Conservation (phyloP, 2,888 invertebrate species). For the Tryphoninae sp. region DNA sequence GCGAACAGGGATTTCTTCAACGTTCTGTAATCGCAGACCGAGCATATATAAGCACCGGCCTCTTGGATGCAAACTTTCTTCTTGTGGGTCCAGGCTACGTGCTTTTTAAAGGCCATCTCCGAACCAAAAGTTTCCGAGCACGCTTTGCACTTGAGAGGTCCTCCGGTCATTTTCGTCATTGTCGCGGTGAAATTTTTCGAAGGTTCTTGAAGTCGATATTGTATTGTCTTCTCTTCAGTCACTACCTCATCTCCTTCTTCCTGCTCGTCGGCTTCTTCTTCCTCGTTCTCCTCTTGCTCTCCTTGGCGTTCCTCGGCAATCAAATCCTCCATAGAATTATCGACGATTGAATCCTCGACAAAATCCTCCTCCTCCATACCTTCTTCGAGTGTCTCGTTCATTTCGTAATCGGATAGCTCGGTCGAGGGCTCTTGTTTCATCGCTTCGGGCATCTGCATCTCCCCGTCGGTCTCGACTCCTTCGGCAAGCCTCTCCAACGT, state of each 20-base stretch:
- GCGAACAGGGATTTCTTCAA: constrained; percentile 76
- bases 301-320: constrained; percentile 9
- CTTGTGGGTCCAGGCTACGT: constrained; percentile 79
- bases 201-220: too few species aligned
- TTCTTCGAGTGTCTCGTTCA: constrained; percentile 45
- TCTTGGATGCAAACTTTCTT: constrained; percentile 78
- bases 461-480: constrained; percentile 41
- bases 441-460: not conserved
- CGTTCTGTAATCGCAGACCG: constrained; percentile 78
- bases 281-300: constrained; percentile 13
- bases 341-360: constrained; percentile 2
- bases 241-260: constrained; percentile 32
- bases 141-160: constrained; percentile 74
- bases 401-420: constrained; percentile 48
- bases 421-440: constrained; percentile 39
- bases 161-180: constrained; percentile 20
- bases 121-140: constrained; percentile 77
- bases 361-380: constrained; percentile 22
- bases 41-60: constrained; percentile 77
- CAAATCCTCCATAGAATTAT: constrained; percentile 6
- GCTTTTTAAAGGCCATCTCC: constrained; percentile 75
- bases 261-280: constrained; percentile 57
- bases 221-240: constrained; percentile 58
- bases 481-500: constrained; percentile 72
- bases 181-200: not conserved